phyloP scores from a whole-genome alignment of 2,797 vertebrate genomes.

The Choloepus didactylus region DNA sequence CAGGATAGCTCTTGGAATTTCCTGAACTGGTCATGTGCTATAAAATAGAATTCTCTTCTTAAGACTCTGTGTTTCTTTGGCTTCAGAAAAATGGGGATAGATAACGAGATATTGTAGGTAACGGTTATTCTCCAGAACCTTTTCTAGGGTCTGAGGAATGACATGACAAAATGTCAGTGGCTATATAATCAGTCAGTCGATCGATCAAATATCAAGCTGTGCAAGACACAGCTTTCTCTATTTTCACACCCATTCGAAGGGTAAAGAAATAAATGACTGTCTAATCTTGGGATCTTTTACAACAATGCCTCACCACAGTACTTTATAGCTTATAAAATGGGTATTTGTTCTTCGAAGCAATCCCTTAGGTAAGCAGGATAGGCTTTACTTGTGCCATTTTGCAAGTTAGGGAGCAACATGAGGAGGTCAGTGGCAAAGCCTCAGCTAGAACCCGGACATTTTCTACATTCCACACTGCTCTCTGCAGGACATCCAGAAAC shows the following conservation, averaged over 20 bases:
- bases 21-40: neutral
- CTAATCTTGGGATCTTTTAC: neutral
- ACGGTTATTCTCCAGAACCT: neutral
- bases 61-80: neutral
- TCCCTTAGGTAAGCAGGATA: neutral
- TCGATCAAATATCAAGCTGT: neutral
- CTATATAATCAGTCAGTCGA: neutral
- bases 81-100: slow-evolving; percentile 6
- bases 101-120: neutral
- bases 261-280: neutral
- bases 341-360: neutral
- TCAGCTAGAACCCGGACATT: neutral
- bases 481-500: neutral
- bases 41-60: neutral
- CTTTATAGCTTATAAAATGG: neutral
- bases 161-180: neutral
- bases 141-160: neutral
- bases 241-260: neutral
- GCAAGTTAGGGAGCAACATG: neutral
- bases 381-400: neutral
- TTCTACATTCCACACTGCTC: neutral
- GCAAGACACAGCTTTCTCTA: neutral
- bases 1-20: slow-evolving; percentile 4
- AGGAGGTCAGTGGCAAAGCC: neutral
- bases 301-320: neutral